Evolutionary conservation across 2,797 vertebrate species (phyloP), one percentile per base, ranked within the genome.

Genomic region (Crocidura indochinensis): DNA sequence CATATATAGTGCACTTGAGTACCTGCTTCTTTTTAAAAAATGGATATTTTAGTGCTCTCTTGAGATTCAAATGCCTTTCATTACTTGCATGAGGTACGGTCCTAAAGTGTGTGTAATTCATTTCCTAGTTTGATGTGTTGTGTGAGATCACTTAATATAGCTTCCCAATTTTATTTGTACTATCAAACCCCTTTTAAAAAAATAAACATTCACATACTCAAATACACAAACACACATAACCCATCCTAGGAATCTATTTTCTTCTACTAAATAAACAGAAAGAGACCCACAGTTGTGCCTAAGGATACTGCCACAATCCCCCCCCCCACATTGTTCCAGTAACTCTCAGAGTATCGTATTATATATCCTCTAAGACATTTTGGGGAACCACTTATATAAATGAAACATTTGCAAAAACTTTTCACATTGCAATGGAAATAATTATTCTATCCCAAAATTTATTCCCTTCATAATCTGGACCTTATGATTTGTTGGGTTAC

Each of bases 351-450:
- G 51, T 10, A 53, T 53, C 1, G 51, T 53, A 53, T 53, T 53
- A 53, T 17, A 8, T 53, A 53, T 53, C 8, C 51, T 4, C 17
- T 51, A 7, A 15, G 2, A 53, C 11, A 53, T 53, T 12, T 4
- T 38, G 17, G 9, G 60, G 24, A 24, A 56, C 53, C 27, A 67
- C 27, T 67, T 72, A 67, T 47, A 67, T 64, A 84, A 53, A 92
- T 29, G n/a, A 53, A 78, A 38, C 10, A 88, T 84, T 89, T 81
- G 75, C 49, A 90, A 92, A 93, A 71, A 87, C 64, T 91, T 1
- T 6, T 84, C 49, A 83, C n/a, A 26, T 82, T 82, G 68, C 87
- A 82, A 85, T 44, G 68, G 49, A 29, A 92, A 80, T 83, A 83
- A 62, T 85, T 89, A 83, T 10, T 19, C 17, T 85, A 20, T 6